Evolutionary conservation across 2,113 vertebrate genomes (phyloP).

Genomic region (Tyrannus savana): DNA sequence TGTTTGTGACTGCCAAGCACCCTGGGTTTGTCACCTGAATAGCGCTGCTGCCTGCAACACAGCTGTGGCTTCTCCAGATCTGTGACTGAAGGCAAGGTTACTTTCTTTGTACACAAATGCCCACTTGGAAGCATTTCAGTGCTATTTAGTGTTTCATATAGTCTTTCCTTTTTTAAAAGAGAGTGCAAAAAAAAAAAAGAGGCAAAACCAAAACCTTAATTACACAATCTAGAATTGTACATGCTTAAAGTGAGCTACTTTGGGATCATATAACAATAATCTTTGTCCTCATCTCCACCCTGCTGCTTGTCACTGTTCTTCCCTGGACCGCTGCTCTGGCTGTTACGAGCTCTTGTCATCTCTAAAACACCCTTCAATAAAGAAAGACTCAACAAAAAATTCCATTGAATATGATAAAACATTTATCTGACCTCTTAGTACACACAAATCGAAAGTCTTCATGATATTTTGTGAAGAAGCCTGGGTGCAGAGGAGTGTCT

Average conservation of each 20-base stretch:
- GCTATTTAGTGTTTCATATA: neutral
- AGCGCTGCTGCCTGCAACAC: neutral
- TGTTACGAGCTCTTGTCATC: neutral
- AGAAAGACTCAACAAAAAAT: neutral
- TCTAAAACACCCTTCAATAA: neutral
- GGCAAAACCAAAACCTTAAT: neutral
- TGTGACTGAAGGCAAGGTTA: neutral
- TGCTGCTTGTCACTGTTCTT: neutral
- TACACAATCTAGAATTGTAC: neutral
- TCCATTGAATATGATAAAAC: neutral
- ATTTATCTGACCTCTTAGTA: neutral
- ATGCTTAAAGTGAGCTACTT: neutral
- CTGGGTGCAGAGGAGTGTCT: neutral
- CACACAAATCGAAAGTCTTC: neutral
- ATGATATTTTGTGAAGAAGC: neutral
- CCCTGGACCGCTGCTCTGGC: neutral
- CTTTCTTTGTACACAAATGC: neutral
- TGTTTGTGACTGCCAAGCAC: neutral
- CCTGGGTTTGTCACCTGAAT: neutral
- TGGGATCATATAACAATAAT: neutral
- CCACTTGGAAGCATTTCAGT: neutral
- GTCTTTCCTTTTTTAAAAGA: neutral
- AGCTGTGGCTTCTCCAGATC: neutral
- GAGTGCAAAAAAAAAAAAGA: neutral
- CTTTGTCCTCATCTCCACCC: constrained; percentile 19